A percentile compares a stretch with the other conserved stretches of the same genome.
Evolutionary conservation across 2,888 invertebrate genomes (phyloP).

Genomic region (Oxystoma pomonae): DNA sequence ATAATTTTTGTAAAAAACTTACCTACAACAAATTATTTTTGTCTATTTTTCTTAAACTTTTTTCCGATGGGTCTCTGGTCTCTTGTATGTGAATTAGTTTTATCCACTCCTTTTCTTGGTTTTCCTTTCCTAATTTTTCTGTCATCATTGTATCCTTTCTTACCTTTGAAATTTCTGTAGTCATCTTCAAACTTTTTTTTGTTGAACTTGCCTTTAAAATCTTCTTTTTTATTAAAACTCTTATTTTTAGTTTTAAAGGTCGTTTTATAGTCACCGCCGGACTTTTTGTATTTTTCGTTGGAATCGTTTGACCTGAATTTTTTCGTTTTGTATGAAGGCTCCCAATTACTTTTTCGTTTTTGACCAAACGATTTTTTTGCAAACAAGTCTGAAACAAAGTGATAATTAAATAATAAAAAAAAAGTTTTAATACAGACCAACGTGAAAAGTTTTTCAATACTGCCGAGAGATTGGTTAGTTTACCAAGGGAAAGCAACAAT

Average conservation of each 20-base stretch:
- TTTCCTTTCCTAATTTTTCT: conserved; percentile 16
- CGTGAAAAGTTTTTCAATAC: too few species aligned
- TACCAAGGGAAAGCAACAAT: too few species aligned
- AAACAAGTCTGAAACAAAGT: conserved; percentile 33
- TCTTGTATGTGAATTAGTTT: conserved; percentile 37
- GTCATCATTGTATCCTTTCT: neutral
- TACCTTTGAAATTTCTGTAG: conserved; percentile 8
- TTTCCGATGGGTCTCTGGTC: conserved; percentile 40
- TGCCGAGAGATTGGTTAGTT: too few species aligned
- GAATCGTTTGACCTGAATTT: conserved; percentile 11
- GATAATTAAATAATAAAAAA: conserved; percentile 9
- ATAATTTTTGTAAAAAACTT: too few species aligned
- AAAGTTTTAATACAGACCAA: too few species aligned
- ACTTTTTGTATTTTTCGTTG: conserved; percentile 22
- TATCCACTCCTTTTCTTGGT: conserved; percentile 29
- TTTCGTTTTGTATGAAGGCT: neutral
- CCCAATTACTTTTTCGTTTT: neutral
- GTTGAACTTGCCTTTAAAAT: conserved; percentile 7
- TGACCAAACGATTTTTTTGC: conserved; percentile 8
- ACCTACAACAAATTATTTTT: neutral
- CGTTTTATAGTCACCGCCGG: neutral
- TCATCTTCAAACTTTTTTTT: conserved; percentile 11
- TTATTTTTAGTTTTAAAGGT: conserved; percentile 6
- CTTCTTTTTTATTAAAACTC: conserved; percentile 7
- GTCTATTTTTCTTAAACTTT: neutral